Evolutionary conservation across 1,140 invertebrate species (phyloP), one percentile per base, ranked within the genome.

Genomic region (Drosophila nigrodunni): DNA sequence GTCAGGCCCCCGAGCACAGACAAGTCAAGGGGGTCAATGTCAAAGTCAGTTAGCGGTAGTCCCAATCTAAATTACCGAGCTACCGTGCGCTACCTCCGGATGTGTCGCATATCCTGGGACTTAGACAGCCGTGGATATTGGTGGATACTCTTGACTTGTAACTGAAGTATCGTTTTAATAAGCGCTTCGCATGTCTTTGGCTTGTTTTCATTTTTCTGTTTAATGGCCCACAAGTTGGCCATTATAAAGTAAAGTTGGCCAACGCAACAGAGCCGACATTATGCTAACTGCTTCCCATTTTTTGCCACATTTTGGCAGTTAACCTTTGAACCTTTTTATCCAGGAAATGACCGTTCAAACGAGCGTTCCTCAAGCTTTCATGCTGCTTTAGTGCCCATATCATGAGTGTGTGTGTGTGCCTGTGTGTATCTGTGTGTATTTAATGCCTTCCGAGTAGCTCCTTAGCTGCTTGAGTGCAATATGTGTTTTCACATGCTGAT

Each of bases 151-250:
- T 4, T 43, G 11, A 0, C 8, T 8, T 18, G 9, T 7, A 7
- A 47, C 69, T 69, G 67, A 87, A 83, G 83, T 83, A 80, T 83
- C 77, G 83, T 88, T 88, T 89, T 88, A 88, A 88, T 88, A 88
- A 88, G 85, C 80, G 73, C 73, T 88, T 88, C 77, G 74, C 61
- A 76, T 76, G 74, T 76, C 74, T 65, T 80, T 64, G 49, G 44
- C 77, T 78, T 89, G 80, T 83, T 89, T 77, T 70, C 67, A 71
- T 72, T 83, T 83, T 88, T 88, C 35, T 43, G 73, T 80, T 75
- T 88, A 88, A 88, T 89, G 83, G 85, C 77, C 77, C 85, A 80
- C 83, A 88, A 78, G 83, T 88, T 74, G 83, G 70, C 74, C 80
- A 88, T 88, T 88, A 77, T 88, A 89, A 88, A 87, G 60, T 58